phyloP scores from a whole-genome alignment of 1,140 invertebrate species.

The Neodiprion lecontei region DNA sequence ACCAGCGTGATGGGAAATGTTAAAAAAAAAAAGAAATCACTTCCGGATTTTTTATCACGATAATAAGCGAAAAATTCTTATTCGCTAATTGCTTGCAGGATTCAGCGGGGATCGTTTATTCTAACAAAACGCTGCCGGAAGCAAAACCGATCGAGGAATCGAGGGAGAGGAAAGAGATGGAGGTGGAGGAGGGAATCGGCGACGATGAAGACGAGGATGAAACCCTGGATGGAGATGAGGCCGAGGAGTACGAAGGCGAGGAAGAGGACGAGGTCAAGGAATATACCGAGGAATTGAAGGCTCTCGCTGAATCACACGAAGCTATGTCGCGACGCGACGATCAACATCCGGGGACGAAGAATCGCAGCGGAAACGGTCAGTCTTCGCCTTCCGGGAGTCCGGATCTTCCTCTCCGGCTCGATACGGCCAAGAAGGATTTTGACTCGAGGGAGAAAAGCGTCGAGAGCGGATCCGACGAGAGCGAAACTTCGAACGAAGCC shows the following conservation, averaged over 20 bases:
- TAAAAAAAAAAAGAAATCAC: too few species aligned
- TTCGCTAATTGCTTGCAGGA: too few species aligned
- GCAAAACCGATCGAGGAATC: too few species aligned
- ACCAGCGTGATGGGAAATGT: too few species aligned
- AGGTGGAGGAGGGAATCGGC: too few species aligned
- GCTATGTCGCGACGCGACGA: conserved; percentile 48
- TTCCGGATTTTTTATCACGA: too few species aligned
- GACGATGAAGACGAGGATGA: conserved; percentile 34
- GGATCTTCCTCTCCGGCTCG: background rate
- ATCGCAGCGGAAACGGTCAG: background rate
- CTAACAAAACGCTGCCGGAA: too few species aligned
- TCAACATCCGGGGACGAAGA: background rate
- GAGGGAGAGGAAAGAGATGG: too few species aligned
- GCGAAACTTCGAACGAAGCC: conserved; percentile 39
- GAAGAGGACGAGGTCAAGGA: conserved; percentile 38
- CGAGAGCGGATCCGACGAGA: conserved; percentile 39
- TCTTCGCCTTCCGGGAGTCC: background rate
- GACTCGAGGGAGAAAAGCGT: conserved; percentile 40
- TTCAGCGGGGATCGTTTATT: too few species aligned
- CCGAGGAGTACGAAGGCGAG: conserved; percentile 21
- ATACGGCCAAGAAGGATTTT: conserved; percentile 30
- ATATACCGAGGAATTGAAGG: conserved; percentile 52
- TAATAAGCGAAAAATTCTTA: too few species aligned
- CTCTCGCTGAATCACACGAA: conserved; percentile 47
- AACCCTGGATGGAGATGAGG: conserved; percentile 20